A percentile compares a stretch with the other conserved stretches of the same genome.
Conservation (phyloP, 2,113 vertebrate genomes). For the Eurypyga helias region DNA sequence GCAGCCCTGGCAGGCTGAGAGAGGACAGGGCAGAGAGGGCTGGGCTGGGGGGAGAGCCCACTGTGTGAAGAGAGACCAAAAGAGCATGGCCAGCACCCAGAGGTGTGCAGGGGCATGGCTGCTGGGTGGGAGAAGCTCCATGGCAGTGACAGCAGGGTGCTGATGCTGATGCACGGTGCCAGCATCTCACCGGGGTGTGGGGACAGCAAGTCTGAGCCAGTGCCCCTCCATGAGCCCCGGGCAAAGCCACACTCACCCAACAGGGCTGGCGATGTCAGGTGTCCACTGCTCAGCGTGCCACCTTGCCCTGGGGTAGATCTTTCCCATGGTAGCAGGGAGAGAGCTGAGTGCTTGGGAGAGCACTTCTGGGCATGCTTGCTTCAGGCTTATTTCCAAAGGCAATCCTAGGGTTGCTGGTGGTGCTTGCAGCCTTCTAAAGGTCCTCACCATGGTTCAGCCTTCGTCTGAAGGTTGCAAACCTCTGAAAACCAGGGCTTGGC, state of each 20-base stretch:
- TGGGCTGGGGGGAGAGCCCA: background rate
- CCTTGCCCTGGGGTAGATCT: background rate
- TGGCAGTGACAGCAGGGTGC: background rate
- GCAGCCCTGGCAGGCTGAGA: background rate
- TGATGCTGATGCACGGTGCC: background rate
- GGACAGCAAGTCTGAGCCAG: background rate
- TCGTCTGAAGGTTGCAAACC: background rate
- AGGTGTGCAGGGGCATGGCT: background rate
- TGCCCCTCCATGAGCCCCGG: accelerated
- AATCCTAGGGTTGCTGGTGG: background rate
- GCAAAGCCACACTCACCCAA: background rate
- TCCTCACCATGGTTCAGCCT: background rate
- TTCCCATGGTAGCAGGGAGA: background rate
- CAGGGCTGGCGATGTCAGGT: background rate
- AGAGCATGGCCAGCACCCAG: background rate
- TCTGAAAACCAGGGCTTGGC: background rate
- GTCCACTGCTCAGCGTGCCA: background rate
- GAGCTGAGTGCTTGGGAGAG: background rate
- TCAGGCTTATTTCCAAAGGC: background rate
- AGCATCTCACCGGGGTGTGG: background rate
- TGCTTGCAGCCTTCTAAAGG: background rate
- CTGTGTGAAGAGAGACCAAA: background rate
- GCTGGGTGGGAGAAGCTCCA: background rate
- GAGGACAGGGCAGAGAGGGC: background rate
- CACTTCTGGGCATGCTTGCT: background rate